phyloP scores from a whole-genome alignment of 2,797 vertebrate genomes.

The Cossypha polioptera region DNA sequence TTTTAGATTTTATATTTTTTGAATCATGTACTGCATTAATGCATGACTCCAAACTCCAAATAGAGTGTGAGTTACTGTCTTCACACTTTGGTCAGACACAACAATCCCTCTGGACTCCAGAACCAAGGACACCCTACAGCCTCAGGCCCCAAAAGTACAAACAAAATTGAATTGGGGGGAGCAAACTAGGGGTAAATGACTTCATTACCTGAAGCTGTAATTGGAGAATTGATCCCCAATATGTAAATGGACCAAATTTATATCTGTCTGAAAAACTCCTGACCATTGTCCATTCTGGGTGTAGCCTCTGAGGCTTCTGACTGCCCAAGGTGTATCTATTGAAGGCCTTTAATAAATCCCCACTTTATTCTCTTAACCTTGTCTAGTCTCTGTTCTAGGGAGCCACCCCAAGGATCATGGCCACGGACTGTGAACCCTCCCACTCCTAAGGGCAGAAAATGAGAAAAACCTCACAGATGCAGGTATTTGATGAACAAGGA shows the following conservation, averaged over 20 bases:
- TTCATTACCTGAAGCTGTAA: neutral
- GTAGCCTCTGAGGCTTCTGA: neutral
- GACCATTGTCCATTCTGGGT: neutral
- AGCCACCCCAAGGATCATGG: fast-evolving
- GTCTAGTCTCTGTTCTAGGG: fast-evolving
- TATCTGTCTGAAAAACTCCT: neutral
- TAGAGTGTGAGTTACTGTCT: no score
- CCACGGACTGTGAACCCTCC: neutral
- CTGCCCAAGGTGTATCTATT: fast-evolving
- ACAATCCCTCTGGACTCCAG: neutral
- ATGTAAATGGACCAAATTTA: neutral
- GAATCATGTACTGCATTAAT: no score
- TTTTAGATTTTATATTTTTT: no score
- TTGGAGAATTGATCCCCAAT: neutral
- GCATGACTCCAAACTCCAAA: no score
- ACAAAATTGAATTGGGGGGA: neutral
- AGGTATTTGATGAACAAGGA: fast-evolving
- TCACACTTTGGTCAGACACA: neutral
- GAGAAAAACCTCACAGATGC: neutral
- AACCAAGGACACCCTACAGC: neutral
- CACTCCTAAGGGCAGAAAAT: neutral
- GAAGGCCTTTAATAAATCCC: neutral
- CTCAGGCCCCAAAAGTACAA: neutral
- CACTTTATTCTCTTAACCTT: neutral
- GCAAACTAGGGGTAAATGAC: neutral